Evolutionary conservation across 2,797 vertebrate genomes (phyloP).

Genomic region (Octomys mimax): DNA sequence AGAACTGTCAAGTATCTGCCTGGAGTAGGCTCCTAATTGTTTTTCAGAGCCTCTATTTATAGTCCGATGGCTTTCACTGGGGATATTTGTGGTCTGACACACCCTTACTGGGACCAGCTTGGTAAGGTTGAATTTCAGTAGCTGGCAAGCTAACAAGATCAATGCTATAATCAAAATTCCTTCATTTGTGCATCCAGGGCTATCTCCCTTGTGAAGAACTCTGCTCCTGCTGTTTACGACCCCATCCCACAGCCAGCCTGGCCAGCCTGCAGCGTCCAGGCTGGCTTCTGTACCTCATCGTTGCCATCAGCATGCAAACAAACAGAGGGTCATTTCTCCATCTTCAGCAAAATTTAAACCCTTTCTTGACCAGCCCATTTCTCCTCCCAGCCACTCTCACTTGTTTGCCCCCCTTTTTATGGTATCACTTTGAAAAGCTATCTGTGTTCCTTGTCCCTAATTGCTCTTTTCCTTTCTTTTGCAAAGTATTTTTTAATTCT

Average conservation of each 20-base stretch:
- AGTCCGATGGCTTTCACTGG: background rate
- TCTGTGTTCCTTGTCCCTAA: background rate
- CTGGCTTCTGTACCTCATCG: background rate
- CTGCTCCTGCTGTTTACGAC: background rate
- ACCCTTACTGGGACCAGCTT: background rate
- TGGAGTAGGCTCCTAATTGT: background rate
- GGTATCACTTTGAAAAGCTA: background rate
- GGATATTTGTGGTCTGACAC: background rate
- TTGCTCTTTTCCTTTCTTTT: slow-evolving; percentile 35
- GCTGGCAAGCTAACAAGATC: background rate
- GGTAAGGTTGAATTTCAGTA: background rate
- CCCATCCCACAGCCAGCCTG: background rate
- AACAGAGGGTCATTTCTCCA: background rate
- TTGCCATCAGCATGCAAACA: background rate
- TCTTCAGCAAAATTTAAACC: slow-evolving; percentile 22
- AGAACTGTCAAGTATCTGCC: background rate
- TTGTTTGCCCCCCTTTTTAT: background rate
- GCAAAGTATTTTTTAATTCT: slow-evolving; percentile 43
- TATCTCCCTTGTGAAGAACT: background rate
- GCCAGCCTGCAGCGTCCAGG: background rate
- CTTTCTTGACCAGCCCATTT: background rate
- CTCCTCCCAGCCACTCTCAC: background rate
- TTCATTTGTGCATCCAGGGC: background rate
- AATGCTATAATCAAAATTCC: background rate
- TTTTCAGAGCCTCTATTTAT: background rate